phyloP scores from a whole-genome alignment of 92 coral and sea anemone species.

The Plumapathes pennacea region DNA sequence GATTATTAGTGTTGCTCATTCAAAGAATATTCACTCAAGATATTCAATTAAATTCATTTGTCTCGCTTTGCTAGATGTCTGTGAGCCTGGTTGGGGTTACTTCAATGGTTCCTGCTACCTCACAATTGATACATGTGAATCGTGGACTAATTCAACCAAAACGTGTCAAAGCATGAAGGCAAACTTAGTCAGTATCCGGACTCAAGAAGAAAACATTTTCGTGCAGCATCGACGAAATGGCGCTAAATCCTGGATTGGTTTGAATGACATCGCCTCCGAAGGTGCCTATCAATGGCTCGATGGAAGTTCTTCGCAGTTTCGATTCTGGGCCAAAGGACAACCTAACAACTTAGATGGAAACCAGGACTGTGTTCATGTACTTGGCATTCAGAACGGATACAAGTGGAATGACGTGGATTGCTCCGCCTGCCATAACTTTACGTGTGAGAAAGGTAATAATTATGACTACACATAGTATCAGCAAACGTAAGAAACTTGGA shows the following conservation, averaged over 20 bases:
- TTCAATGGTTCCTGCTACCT: conserved; percentile 31
- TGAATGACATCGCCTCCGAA: conserved; percentile 24
- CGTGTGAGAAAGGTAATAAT: conserved; percentile 45
- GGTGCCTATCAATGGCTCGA: conserved; percentile 45
- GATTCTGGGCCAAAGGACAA: conserved; percentile 53
- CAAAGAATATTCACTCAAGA: too few relatives aligned
- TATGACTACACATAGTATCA: not conserved
- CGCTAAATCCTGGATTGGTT: conserved; percentile 50
- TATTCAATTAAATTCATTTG: not conserved
- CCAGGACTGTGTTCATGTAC: conserved; percentile 56
- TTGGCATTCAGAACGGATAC: conserved; percentile 21
- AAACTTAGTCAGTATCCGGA: conserved; percentile 11
- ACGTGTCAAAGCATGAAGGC: conserved; percentile 3
- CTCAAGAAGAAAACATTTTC: conserved; percentile 37
- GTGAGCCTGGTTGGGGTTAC: conserved; percentile 31
- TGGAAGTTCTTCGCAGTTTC: too few relatives aligned
- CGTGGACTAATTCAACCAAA: conserved; percentile 33
- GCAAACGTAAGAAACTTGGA: too few relatives aligned
- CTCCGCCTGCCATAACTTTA: conserved; percentile 39
- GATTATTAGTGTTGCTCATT: too few relatives aligned
- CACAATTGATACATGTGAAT: conserved; percentile 19
- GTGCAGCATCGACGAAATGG: conserved; percentile 39
- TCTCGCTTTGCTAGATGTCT: conserved; percentile 15
- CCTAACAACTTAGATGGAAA: conserved; percentile 32
- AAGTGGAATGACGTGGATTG: conserved; percentile 54